Percentiles rank a stretch among this genome's conserved stretches.
Conservation (phyloP, 2,113 vertebrate genomes). For the Haliaeetus leucogaster region DNA sequence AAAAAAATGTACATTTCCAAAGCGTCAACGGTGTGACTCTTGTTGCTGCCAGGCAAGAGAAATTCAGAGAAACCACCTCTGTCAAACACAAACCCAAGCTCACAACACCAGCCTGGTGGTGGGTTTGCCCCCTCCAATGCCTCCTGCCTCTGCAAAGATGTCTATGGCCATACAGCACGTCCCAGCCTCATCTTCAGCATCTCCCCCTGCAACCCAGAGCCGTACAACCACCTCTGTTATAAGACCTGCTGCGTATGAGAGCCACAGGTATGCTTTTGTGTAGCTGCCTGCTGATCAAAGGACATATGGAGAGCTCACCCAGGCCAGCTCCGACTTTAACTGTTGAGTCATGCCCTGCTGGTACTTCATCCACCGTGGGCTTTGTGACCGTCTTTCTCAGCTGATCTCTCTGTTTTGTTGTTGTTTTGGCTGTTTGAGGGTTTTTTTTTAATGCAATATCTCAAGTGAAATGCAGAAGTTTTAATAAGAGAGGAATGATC, state of each 20-base stretch:
- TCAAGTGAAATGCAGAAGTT: conserved; percentile 44
- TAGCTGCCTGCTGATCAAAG: not conserved
- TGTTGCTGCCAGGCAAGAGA: not conserved
- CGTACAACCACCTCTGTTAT: rapidly evolving
- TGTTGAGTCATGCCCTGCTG: not conserved
- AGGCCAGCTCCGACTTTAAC: not conserved
- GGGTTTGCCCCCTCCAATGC: not conserved
- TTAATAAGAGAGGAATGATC: conserved; percentile 46
- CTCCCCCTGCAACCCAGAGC: not conserved
- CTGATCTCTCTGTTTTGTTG: not conserved
- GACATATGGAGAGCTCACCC: rapidly evolving
- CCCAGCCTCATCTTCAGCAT: not conserved
- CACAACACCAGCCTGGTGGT: not conserved
- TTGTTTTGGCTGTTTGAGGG: not conserved
- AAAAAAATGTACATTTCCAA: not conserved
- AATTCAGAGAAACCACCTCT: not conserved
- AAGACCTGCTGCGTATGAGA: rapidly evolving
- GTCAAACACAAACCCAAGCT: rapidly evolving
- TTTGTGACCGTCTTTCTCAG: not conserved
- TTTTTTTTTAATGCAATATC: not conserved
- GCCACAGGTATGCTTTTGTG: not conserved
- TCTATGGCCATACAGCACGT: rapidly evolving
- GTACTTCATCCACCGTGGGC: rapidly evolving
- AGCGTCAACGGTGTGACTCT: rapidly evolving
- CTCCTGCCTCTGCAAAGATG: not conserved